These are phyloP conservation scores for Acanthaster planci DNA, from an alignment of 35 echinoderm and acorn worm genomes.

Conservation along the genomic window DNA sequence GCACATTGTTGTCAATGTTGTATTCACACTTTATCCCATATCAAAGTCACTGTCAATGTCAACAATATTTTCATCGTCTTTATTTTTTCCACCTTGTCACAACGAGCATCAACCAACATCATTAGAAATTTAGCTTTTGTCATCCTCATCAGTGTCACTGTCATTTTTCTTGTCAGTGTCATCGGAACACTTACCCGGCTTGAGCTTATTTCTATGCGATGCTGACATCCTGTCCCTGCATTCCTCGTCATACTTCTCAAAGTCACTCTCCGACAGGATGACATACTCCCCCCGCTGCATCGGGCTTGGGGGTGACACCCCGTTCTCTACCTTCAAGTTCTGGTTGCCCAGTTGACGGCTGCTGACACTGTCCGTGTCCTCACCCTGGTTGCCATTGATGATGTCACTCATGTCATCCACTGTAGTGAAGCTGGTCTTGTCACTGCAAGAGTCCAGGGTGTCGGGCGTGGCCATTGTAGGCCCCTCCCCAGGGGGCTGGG, in stretches of 20 bases:
- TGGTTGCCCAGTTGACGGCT: background rate
- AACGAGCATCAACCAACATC: too few relatives aligned
- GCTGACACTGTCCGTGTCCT: constrained; percentile 8
- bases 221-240: constrained; percentile 59
- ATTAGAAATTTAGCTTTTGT: too few relatives aligned
- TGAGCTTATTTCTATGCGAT: constrained; percentile 91
- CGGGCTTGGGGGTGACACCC: constrained; percentile 33
- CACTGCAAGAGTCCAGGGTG: constrained; percentile 13
- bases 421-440: constrained; percentile 6
- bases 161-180: background rate
- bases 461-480: background rate
- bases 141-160: background rate
- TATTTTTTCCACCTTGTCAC: too few relatives aligned
- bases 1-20: too few relatives aligned
- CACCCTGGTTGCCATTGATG: constrained; percentile 40
- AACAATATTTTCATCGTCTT: too few relatives aligned
- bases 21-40: too few relatives aligned
- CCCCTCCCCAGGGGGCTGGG: background rate
- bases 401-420: constrained; percentile 32
- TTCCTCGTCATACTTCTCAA: constrained; percentile 68
- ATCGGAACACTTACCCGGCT: constrained; percentile 66
- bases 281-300: constrained; percentile 60
- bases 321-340: constrained; percentile 1
- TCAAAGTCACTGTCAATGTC: too few relatives aligned
- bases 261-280: constrained; percentile 79